Percentiles rank a stretch among this genome's conserved stretches.
Evolutionary conservation across 2,888 invertebrate genomes (phyloP).

Genomic region (Dynastes grantii): DNA sequence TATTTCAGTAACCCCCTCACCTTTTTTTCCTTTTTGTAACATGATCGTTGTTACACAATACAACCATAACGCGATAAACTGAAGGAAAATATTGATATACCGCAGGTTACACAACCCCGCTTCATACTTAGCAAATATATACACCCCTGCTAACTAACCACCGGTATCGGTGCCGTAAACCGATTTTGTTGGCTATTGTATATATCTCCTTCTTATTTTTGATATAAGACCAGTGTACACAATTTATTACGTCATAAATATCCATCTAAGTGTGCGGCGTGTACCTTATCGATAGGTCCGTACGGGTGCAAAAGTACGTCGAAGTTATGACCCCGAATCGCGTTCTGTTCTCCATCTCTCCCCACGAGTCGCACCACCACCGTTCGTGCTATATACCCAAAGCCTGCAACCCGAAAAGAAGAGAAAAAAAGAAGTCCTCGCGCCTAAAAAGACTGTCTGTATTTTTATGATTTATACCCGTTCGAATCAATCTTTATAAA

Average conservation of each 20-base stretch:
- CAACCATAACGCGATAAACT: too few relatives aligned
- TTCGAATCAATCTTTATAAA: constrained; percentile 46
- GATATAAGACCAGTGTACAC: constrained; percentile 24
- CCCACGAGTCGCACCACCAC: neutral
- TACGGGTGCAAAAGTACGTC: neutral
- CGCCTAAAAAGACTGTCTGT: constrained; percentile 13
- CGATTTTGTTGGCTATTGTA: neutral
- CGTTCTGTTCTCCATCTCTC: neutral
- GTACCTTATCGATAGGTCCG: constrained; percentile 13
- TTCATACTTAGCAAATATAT: too few relatives aligned
- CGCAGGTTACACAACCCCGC: too few relatives aligned
- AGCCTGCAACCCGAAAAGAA: neutral
- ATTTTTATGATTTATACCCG: constrained; percentile 37
- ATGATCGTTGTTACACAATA: too few relatives aligned
- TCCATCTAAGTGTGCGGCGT: constrained; percentile 28
- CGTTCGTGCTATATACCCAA: neutral
- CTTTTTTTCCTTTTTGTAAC: too few relatives aligned
- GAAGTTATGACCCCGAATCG: constrained; percentile 19
- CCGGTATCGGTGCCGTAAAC: too few relatives aligned
- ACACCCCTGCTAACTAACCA: too few relatives aligned
- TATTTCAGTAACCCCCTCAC: too few relatives aligned
- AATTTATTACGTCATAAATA: constrained; percentile 38
- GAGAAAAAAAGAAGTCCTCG: constrained; percentile 5
- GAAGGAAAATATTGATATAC: too few relatives aligned
- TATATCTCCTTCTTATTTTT: constrained; percentile 19